Percentiles rank a stretch among this genome's conserved stretches.
Evolutionary conservation across 2,888 invertebrate species (phyloP).

Genomic region (Patella caerulea): DNA sequence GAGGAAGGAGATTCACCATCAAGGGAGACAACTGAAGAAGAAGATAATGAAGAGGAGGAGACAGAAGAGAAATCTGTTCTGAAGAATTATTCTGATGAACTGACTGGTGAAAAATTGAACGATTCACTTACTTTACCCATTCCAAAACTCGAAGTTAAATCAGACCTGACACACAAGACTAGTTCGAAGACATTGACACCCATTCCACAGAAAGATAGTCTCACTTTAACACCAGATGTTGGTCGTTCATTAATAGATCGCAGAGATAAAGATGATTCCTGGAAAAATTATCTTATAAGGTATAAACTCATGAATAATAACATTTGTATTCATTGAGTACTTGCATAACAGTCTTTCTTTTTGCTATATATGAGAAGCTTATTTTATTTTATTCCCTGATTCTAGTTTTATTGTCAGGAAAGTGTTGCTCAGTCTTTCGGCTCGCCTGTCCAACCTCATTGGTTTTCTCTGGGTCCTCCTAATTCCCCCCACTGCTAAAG

Average conservation of each 20-base stretch:
- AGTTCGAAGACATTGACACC: neutral
- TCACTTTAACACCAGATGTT: neutral
- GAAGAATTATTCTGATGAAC: constrained; percentile 25
- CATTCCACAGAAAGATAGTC: neutral
- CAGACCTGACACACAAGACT: neutral
- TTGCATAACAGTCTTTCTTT: neutral
- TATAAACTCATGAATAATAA: constrained; percentile 35
- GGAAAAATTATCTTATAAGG: constrained; percentile 76
- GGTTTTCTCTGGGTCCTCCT: too few relatives aligned
- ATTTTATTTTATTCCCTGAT: neutral
- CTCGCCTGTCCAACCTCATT: too few relatives aligned
- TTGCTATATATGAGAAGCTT: neutral
- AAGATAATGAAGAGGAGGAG: constrained; percentile 9
- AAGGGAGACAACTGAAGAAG: constrained; percentile 14
- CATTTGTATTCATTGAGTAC: too few relatives aligned
- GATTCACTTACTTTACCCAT: constrained; percentile 60
- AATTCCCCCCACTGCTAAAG: too few relatives aligned
- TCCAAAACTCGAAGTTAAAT: constrained; percentile 30
- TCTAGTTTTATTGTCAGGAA: too few relatives aligned
- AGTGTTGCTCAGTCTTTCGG: too few relatives aligned
- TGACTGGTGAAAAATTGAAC: constrained; percentile 50
- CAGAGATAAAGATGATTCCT: constrained; percentile 74
- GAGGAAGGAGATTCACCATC: neutral
- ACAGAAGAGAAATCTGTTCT: constrained; percentile 19
- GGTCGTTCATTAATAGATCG: neutral